Base-by-base conservation (phyloP, 2,113 vertebrate genomes). In the Chlorodrepanis virens region DNA sequence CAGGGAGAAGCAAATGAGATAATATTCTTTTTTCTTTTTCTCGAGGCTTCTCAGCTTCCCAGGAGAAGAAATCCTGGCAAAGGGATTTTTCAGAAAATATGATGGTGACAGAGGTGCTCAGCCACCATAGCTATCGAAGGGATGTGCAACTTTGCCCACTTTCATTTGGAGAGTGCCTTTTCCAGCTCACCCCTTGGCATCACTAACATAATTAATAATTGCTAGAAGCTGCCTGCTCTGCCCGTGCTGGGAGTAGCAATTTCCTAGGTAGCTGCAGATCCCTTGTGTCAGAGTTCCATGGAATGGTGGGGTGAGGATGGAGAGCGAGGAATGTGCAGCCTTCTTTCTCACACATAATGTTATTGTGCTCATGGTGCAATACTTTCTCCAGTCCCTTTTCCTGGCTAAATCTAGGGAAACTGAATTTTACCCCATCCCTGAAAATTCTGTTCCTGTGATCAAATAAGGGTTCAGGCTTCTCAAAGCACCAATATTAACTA, bases 231-330 rank as follows among this genome's bases (percentile, higher is more conserved):
- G 29, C 25, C 5, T 57, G 14, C 42, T 79, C 29, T 83, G 53
- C 22, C 44, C 6, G 3, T 44, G 6, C 23, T 29, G 33, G 54
- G 9, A 67, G 15, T 1, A 63, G 37, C 18, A 40, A 29, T 63
- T 78, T 75, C 56, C 47, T 12, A 12, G 33, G 20, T 2, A 27
- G 24, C 4, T 68, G 12, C 52, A 53, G 4, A 40, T 37, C 14
- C 20, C 28, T 21, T n/a, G 12, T 25, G 8, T 22, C 45, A 60
- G 75, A 65, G 5, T 50, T 18, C 17, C 14, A 6, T 0, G 1
- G 19, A 33, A 59, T 21, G 8, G 2, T 45, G 35, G 42, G 52
- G 22, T 0, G 1, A 72, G 31, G 12, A n/a, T 44, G 29, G 21
- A 79, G 64, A 63, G 27, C 0, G 1, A 60, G 27, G 18, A 39